Percentiles rank a stretch among this genome's conserved stretches.
Evolutionary conservation across 2,888 invertebrate species (phyloP).

Genomic region (Drosophila cognata): DNA sequence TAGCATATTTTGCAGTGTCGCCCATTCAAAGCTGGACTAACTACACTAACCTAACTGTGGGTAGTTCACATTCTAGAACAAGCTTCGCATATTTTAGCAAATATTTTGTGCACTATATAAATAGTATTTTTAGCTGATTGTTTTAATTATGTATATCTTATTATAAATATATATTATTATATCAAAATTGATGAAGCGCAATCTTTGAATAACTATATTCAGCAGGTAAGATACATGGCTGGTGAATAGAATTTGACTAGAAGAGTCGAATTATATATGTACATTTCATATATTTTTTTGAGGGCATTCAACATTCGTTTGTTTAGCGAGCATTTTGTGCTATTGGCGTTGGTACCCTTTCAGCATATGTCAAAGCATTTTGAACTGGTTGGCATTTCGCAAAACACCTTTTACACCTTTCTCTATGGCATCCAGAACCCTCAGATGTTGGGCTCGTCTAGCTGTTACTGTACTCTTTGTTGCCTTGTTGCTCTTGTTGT

Average conservation of each 20-base stretch:
- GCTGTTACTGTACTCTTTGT: conserved; percentile 9
- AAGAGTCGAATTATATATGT: no score
- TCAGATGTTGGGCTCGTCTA: conserved; percentile 29
- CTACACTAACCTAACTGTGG: background rate
- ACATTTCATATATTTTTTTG: no score
- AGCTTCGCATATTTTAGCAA: background rate
- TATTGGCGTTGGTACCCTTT: conserved; percentile 60
- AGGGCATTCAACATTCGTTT: conserved; percentile 18
- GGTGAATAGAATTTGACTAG: background rate
- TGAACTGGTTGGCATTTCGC: conserved; percentile 74
- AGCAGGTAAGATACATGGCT: background rate
- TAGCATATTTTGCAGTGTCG: conserved; percentile 53
- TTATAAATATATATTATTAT: no score
- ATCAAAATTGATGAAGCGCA: background rate
- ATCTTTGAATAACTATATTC: background rate
- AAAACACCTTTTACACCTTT: conserved; percentile 69
- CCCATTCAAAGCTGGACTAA: conserved; percentile 15
- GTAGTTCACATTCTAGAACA: background rate
- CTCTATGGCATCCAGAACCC: conserved; percentile 47
- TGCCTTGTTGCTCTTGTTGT: conserved; percentile 20
- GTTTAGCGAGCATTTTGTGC: background rate
- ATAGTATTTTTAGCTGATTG: accelerated
- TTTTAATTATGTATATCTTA: no score
- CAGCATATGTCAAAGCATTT: conserved; percentile 77
- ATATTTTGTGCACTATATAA: background rate